Base-by-base conservation (phyloP, 92 coral and sea anemone genomes). In the Epizoanthus fatuus region DNA sequence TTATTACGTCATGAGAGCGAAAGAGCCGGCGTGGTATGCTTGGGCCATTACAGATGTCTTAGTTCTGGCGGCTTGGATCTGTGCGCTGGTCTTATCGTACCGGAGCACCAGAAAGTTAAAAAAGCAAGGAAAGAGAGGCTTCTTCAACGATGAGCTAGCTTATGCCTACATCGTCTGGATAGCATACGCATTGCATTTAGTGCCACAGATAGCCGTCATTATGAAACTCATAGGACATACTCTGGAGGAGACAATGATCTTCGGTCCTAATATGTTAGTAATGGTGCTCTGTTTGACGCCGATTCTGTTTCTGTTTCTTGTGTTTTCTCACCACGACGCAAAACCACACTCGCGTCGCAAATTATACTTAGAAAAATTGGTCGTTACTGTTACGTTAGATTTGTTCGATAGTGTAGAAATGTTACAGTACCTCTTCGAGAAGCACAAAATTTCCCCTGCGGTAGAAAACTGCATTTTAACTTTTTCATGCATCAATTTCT, bases 321-420 rank as follows among this genome's bases (percentile, higher is more conserved):
- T 95, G 1, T 93, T 87, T 69, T 91, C 98, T 9, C 96, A 90
- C 39, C 96, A 95, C 88, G 90, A 92, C 83, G 71, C 94, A 4
- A 84, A 72, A 56, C 90, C 95, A n/a, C 88, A 87, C 17, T 87
- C 95, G 0, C 74, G 86, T 7, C 89, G 98, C 39, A 95, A 92
- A 68, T 85, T 91, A 75, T 95, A 95, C 89, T 81, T 95, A 77
- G 94, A 95, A 42, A 95, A 92, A 74, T 52, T 95, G 54, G 82
- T 90, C 6, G 91, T 89, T 9, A 91, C 94, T 1, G 96, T 95
- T 9, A 90, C 98, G 1, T 91, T 95, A 7, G 98, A 95, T 25
- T 85, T 95, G 69, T 92, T 94, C 39, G 98, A 94, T 86, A 92
- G 95, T 58, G 94, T 95, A 2, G 98, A 95, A 79, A 95, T 95